Evolutionary conservation across 2,888 invertebrate species (phyloP), one percentile per base, ranked within the genome.

Genomic region (Amaurobius ferox): DNA sequence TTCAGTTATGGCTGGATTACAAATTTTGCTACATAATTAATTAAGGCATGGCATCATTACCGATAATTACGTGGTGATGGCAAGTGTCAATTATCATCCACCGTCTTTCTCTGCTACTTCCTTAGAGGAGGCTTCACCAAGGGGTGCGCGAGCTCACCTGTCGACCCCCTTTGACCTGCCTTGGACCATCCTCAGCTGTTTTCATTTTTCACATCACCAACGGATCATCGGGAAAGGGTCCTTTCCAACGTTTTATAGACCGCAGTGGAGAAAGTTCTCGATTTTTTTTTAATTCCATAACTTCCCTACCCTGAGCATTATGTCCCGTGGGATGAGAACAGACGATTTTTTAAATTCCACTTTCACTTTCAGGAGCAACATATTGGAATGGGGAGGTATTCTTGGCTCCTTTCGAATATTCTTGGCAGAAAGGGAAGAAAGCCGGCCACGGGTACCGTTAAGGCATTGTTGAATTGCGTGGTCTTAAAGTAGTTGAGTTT

Each of bases 131-230:
- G 44, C 44, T 11, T 44, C 16, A n/a, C 44, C 2, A 44, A 44
- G 16, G 44, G 44, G 44, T 5, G 44, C 16, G 16, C 44, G 2
- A 11, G 6, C 83, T 83, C 83, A 83, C 83, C 83, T 83, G 83
- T 76, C 74, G 73, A 68, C 62, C 81, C 83, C 83, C 77, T 71
- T 9, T 83, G 83, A 83, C 83, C 83, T 83, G 83, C 83, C 83
- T 83, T 83, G 83, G 77, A 83, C 83, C 70, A 48, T 32, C 83
- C 44, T 83, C 83, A 83, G 83, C 83, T 83, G 83, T 77, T 83
- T 83, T 77, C 71, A 83, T 71, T 77, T 71, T 71, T 83, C 83
- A 77, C 76, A 81, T 81, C 55, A 19, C 77, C 76, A 81, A 81
- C 83, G 83, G 83, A 55, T 83, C 71, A 64, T 55, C 68, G 13